These are phyloP conservation scores for Conus ventricosus DNA, from an alignment of 1,140 invertebrate species.

Conservation along the genomic window DNA sequence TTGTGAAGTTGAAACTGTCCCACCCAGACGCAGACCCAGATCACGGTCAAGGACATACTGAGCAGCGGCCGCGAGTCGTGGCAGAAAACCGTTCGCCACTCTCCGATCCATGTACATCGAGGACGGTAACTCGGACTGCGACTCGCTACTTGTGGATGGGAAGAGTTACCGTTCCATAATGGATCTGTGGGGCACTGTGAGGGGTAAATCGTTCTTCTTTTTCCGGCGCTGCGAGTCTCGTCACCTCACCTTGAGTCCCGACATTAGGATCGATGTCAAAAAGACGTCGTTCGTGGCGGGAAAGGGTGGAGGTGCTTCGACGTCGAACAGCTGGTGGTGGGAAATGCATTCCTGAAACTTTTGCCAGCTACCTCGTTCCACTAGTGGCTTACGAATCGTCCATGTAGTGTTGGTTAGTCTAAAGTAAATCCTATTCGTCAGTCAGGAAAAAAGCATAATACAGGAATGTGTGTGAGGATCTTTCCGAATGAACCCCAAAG, in stretches of 20 bases:
- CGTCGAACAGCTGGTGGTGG: neutral
- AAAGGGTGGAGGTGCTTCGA: neutral
- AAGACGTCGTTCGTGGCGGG: conserved; percentile 8
- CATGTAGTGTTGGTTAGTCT: neutral
- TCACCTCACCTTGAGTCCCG: conserved; percentile 61
- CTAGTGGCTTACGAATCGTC: neutral
- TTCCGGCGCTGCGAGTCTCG: conserved; percentile 62
- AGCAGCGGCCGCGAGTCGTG: conserved; percentile 13
- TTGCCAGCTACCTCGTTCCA: neutral
- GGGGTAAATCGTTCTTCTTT: conserved; percentile 53
- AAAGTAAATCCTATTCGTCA: neutral
- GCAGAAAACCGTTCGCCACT: conserved; percentile 47
- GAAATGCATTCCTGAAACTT: no score
- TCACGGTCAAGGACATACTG: conserved; percentile 40
- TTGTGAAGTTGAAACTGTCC: conserved; percentile 41
- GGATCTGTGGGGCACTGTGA: conserved; percentile 37
- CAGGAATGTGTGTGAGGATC: neutral
- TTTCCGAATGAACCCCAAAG: neutral
- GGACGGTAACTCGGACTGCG: conserved; percentile 59
- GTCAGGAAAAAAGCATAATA: neutral
- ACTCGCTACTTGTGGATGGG: conserved; percentile 55
- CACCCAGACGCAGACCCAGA: conserved; percentile 42
- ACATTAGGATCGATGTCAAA: conserved; percentile 52
- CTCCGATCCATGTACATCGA: conserved; percentile 61
- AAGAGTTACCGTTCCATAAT: conserved; percentile 36